Evolutionary conservation across 2,797 vertebrate species (phyloP).

Genomic region (Parauchenoglanis ngamensis): DNA sequence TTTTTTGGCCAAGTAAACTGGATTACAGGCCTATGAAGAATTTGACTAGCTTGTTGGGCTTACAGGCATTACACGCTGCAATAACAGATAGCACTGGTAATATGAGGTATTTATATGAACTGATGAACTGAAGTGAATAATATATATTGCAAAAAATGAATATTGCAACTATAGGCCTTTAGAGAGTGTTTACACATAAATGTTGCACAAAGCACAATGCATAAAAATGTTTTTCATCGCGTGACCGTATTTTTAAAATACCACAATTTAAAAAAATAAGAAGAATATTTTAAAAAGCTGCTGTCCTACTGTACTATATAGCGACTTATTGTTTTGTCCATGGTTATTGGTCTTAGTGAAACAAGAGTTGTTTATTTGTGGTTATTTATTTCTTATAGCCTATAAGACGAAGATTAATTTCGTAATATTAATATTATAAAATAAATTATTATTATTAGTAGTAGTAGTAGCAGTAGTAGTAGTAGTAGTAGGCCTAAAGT

Average conservation of each 20-base stretch:
- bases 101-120: background rate
- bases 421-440: background rate
- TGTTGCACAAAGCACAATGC: background rate
- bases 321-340: background rate
- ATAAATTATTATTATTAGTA: background rate
- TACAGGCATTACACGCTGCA: background rate
- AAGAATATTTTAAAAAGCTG: too few relatives aligned
- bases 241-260: background rate
- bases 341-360: too few relatives aligned
- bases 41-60: background rate
- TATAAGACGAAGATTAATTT: background rate
- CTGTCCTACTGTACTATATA: background rate
- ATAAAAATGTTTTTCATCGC: background rate
- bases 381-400: too few relatives aligned
- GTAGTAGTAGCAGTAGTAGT: background rate
- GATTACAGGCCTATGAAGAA: background rate
- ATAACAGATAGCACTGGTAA: background rate
- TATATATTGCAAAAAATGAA: background rate
- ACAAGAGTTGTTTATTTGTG: background rate
- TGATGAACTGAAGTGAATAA: background rate
- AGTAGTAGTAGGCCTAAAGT: background rate
- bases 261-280: background rate
- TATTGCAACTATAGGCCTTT: background rate
- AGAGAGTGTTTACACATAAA: background rate
- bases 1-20: background rate